Evolutionary conservation across 2,113 vertebrate species (phyloP), one percentile per base, ranked within the genome.

Genomic region (Ammospiza caudacuta): DNA sequence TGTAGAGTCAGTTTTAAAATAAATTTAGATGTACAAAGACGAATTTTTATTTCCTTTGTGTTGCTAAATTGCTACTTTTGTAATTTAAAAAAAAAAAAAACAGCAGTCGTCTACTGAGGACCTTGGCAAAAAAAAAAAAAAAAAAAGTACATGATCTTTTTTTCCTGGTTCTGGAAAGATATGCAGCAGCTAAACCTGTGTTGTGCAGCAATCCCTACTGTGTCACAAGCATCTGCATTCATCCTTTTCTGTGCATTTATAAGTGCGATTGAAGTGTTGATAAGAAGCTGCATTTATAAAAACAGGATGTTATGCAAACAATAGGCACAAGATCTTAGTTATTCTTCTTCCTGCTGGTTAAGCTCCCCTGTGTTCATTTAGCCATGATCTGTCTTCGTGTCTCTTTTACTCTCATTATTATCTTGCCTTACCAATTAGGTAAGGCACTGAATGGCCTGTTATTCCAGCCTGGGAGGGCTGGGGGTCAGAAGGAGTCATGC

Each of bases 1-100:
- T 92, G 89, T 81, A 84, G 47, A 96, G 83, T 82, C 95, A 92
- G 91, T 96, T 96, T 96, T 96, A 96, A 98, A 98, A 97, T 95
- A 97, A 96, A 98, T 98, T 97, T 97, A 97, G 97, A 97, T 97
- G 96, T 95, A 96, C 81, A 96, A 95, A 97, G 97, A 93, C 88
- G 95, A 94, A 94, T 97, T 97, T 95, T 97, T 95, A 97, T 97
- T 97, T 98, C 95, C 86, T 97, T 95, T 91, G 90, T 95, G 88
- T 95, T 73, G 29, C 35, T 95, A 97, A 97, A 98, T 95, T 97
- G 76, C 83, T 81, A 90, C 83, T 97, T 90, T 55, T 52, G 25
- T 67, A 85, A 78, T 69, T 41, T 81, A 94, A 83, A 62, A 58
- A 33, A 20, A 20, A 20, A 44, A 44, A 72, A 69, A 77, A 27